These are phyloP conservation scores for Proisotoma minuta DNA, from an alignment of 2,888 invertebrate genomes.

Conservation along the genomic window DNA sequence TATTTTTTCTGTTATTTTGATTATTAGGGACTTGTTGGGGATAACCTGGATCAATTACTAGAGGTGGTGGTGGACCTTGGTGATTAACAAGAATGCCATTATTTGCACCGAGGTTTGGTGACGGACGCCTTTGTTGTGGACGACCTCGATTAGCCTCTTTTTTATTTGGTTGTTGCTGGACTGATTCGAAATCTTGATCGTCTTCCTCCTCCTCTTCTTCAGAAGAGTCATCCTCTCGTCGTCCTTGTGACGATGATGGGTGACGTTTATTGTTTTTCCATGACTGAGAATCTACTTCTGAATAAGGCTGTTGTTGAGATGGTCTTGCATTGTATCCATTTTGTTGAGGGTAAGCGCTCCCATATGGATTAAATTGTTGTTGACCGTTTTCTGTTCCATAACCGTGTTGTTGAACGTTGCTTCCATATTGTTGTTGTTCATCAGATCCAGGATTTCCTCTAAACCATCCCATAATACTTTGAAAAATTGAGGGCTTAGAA, in stretches of 20 bases:
- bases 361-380: background rate
- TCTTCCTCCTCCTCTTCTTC: constrained; percentile 17
- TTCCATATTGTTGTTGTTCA: constrained; percentile 4
- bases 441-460: constrained; percentile 12
- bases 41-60: constrained; percentile 24
- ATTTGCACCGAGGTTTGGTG: background rate
- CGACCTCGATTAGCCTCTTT: background rate
- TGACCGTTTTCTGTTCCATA: background rate
- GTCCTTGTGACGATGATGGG: background rate
- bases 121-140: background rate
- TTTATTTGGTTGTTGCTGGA: background rate
- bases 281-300: background rate
- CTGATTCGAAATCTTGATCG: background rate
- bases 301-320: background rate
- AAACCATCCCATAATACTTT: constrained; percentile 30
- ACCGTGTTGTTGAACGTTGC: background rate
- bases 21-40: background rate
- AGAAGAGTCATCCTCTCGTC: constrained; percentile 10
- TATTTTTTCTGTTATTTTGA: background rate
- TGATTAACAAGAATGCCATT: no score
- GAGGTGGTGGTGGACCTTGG: constrained; percentile 26
- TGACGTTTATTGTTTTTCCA: background rate
- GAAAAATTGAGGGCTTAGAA: constrained; percentile 22
- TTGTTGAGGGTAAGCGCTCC: background rate
- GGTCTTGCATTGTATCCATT: background rate